phyloP scores from a whole-genome alignment of 2,113 vertebrate species.

The Alexandromys fortis region DNA sequence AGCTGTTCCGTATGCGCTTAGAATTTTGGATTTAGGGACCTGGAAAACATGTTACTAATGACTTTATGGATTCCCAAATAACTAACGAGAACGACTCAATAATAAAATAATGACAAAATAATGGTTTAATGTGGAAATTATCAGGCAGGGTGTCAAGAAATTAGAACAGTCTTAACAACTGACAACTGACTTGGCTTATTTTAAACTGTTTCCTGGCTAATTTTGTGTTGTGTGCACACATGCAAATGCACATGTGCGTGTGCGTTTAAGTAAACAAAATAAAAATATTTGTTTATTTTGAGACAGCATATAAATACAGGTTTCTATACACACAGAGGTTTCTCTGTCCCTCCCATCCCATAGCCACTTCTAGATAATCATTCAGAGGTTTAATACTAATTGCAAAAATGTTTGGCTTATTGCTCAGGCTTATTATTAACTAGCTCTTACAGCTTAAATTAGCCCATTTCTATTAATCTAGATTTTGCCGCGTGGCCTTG shows the following conservation, averaged over 20 bases:
- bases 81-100: constrained; percentile 11
- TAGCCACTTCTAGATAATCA: no score
- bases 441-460: no score
- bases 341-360: no score
- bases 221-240: background rate
- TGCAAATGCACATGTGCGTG: background rate
- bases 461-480: no score
- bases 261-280: background rate
- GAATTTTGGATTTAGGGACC: constrained; percentile 37
- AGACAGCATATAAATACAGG: background rate
- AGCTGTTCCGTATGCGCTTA: background rate
- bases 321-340: no score
- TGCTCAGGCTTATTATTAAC: no score
- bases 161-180: background rate
- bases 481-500: no score
- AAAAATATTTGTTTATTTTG: background rate
- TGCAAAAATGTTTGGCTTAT: no score
- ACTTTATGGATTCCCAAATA: constrained; percentile 25
- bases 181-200: constrained; percentile 41
- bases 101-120: constrained; percentile 51
- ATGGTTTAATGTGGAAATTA: constrained; percentile 37
- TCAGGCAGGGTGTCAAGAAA: background rate
- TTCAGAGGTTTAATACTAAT: no score
- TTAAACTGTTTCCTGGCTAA: constrained; percentile 30
- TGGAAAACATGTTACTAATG: constrained; percentile 27